phyloP scores from a whole-genome alignment of 2,888 invertebrate genomes.

The Latrodectus elegans region DNA sequence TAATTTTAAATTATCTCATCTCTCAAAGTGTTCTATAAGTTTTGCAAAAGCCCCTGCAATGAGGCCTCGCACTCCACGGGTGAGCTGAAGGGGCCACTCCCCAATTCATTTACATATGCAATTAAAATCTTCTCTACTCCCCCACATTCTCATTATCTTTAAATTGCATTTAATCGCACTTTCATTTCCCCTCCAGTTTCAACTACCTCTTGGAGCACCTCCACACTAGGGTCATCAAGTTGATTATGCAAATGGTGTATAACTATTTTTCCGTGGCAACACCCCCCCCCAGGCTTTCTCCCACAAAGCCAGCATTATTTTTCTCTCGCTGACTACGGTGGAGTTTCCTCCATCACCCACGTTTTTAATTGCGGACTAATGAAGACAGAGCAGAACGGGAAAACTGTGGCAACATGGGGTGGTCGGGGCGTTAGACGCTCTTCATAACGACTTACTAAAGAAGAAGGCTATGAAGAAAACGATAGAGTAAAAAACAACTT shows the following conservation, averaged over 20 bases:
- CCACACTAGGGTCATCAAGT: not conserved
- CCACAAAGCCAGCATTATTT: not conserved
- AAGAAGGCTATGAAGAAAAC: too few relatives aligned
- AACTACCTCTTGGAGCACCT: conserved; percentile 8
- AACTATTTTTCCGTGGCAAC: conserved; percentile 8
- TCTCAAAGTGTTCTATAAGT: conserved; percentile 6
- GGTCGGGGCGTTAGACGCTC: too few relatives aligned
- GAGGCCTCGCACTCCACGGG: not conserved
- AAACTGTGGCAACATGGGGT: too few relatives aligned
- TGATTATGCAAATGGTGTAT: conserved; percentile 18
- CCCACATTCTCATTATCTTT: conserved; percentile 52
- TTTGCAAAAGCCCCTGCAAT: not conserved
- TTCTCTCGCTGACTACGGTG: too few relatives aligned
- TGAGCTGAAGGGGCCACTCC: not conserved
- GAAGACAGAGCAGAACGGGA: conserved; percentile 9
- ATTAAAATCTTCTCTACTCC: conserved; percentile 55
- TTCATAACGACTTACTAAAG: too few relatives aligned
- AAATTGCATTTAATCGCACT: conserved; percentile 54
- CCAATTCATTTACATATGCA: conserved; percentile 55
- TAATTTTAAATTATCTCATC: conserved; percentile 38
- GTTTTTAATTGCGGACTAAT: conserved; percentile 54
- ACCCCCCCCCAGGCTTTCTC: not conserved
- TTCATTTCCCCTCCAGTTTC: conserved; percentile 29
- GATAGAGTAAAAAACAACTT: too few relatives aligned
- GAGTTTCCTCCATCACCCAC: not conserved